Evolutionary conservation across 2,113 vertebrate species (phyloP).

Genomic region (Prionailurus viverrinus): DNA sequence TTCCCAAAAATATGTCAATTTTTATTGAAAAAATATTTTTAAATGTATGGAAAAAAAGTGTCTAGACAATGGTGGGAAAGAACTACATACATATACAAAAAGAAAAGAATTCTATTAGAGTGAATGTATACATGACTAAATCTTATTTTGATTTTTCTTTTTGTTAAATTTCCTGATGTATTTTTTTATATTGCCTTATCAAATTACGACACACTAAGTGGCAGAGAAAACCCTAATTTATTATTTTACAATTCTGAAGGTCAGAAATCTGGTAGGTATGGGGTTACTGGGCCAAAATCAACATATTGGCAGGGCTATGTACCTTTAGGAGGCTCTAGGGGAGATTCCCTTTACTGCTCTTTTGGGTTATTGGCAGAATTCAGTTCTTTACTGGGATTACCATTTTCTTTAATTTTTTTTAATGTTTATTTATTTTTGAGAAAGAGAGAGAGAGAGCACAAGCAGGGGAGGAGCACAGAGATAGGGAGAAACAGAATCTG

Average conservation of each 20-base stretch:
- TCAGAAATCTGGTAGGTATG: background rate
- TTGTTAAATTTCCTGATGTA: background rate
- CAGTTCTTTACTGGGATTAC: background rate
- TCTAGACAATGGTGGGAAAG: background rate
- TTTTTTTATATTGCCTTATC: background rate
- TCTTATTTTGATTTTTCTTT: background rate
- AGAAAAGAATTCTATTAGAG: background rate
- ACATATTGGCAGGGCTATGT: background rate
- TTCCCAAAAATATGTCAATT: background rate
- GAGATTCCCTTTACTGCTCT: background rate
- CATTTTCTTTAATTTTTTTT: too few relatives aligned
- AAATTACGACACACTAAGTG: background rate
- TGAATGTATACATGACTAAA: background rate
- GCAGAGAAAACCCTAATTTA: background rate
- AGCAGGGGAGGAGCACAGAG: too few relatives aligned
- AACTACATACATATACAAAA: background rate
- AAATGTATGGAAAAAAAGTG: background rate
- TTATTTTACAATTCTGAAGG: background rate
- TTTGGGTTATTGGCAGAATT: background rate
- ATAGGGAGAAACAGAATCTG: too few relatives aligned
- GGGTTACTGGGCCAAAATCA: background rate
- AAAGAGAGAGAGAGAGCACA: too few relatives aligned
- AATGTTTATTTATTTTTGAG: too few relatives aligned
- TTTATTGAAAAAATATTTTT: conserved; percentile 7
- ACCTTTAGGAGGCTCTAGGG: background rate